Evolutionary conservation across 1,140 invertebrate genomes (phyloP).

Genomic region (Tetramorium alpestre): DNA sequence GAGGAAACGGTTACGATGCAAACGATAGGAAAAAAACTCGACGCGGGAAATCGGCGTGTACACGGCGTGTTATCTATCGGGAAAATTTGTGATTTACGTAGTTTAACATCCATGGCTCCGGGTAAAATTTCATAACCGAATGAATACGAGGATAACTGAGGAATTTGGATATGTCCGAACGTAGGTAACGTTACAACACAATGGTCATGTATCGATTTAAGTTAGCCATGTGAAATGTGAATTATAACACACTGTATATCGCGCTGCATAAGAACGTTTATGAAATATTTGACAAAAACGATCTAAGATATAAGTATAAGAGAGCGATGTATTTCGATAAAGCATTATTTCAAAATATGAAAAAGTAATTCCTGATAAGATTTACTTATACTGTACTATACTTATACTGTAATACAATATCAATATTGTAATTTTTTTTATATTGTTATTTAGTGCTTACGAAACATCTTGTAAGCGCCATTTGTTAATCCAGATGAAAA

Average conservation of each 20-base stretch:
- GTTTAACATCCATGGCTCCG: not conserved
- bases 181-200: not conserved
- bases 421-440: no score
- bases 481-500: not conserved
- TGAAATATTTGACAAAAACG: not conserved
- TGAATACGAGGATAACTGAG: not conserved
- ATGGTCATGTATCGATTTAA: not conserved
- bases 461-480: no score
- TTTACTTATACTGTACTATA: no score
- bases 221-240: not conserved
- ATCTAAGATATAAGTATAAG: no score
- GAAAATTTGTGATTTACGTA: not conserved
- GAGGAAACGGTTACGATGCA: not conserved
- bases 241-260: not conserved
- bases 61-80: not conserved
- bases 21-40: not conserved
- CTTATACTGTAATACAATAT: no score
- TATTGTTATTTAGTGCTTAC: no score
- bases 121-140: not conserved
- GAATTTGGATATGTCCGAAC: not conserved
- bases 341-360: no score
- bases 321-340: no score
- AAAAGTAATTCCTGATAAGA: no score
- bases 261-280: not conserved
- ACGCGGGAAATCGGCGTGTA: not conserved